These are phyloP conservation scores for Tachuris rubrigastra DNA, from an alignment of 2,113 vertebrate genomes.

Conservation along the genomic window DNA sequence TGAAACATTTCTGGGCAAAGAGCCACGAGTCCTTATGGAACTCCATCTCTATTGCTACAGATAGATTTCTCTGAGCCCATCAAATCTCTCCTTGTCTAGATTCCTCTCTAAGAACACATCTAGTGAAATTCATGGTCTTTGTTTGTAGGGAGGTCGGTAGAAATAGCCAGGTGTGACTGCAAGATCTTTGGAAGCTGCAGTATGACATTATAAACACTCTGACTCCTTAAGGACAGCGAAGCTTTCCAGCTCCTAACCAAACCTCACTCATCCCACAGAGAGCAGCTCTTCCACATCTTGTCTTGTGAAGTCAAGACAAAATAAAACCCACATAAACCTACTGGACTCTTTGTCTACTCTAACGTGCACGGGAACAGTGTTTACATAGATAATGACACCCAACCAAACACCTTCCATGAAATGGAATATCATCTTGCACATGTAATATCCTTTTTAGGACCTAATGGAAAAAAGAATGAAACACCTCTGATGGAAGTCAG, in stretches of 20 bases:
- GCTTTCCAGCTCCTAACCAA: not conserved
- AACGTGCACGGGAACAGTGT: not conserved
- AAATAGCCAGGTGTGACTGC: not conserved
- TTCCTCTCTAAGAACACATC: not conserved
- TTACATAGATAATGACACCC: not conserved
- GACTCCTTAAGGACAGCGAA: not conserved
- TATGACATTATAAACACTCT: not conserved
- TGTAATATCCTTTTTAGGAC: not conserved
- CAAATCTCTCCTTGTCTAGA: not conserved
- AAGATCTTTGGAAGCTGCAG: not conserved
- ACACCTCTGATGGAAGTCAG: not conserved
- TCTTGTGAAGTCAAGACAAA: not conserved
- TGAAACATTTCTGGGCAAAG: constrained; percentile 38
- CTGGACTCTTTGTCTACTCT: not conserved
- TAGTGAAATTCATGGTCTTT: not conserved
- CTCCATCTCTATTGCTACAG: not conserved
- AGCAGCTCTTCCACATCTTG: not conserved
- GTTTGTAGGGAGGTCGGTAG: not conserved
- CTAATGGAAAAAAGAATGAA: not conserved
- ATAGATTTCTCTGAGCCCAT: not conserved
- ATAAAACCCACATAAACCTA: not conserved
- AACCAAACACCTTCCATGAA: not conserved
- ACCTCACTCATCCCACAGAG: not conserved
- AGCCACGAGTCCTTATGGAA: constrained; percentile 24
- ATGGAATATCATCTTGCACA: not conserved